phyloP scores from a whole-genome alignment of 2,113 vertebrate species.

The Corythornis cristatus region DNA sequence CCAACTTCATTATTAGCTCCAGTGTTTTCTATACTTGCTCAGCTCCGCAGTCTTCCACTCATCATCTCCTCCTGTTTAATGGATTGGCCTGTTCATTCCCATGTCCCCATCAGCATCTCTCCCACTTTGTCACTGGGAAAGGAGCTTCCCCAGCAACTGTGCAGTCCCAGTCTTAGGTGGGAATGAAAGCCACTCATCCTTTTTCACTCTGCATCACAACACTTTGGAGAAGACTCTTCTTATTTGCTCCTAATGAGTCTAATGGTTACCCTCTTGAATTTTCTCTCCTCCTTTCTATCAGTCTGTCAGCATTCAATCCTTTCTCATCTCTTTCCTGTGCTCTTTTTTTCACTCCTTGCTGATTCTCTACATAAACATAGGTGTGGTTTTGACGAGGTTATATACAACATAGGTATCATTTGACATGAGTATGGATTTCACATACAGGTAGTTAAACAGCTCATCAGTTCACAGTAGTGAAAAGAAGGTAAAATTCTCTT shows the following conservation, averaged over 20 bases:
- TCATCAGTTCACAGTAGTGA: not conserved
- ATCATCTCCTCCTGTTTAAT: not conserved
- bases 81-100: not conserved
- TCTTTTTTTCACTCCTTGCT: not conserved
- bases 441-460: not conserved
- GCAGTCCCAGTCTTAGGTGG: not conserved
- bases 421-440: not conserved
- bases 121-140: not conserved
- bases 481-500: not conserved
- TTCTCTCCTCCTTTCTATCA: not conserved
- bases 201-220: not conserved
- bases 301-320: not conserved
- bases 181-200: not conserved
- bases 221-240: accelerated
- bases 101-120: not conserved
- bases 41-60: not conserved
- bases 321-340: not conserved
- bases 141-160: not conserved
- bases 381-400: not conserved
- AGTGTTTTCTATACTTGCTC: not conserved
- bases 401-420: not conserved
- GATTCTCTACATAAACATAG: not conserved
- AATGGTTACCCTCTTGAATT: not conserved
- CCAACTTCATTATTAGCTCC: not conserved
- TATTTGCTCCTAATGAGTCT: not conserved